Base-by-base conservation (phyloP, 2,797 vertebrate species). In the Phylloscopus collybita region DNA sequence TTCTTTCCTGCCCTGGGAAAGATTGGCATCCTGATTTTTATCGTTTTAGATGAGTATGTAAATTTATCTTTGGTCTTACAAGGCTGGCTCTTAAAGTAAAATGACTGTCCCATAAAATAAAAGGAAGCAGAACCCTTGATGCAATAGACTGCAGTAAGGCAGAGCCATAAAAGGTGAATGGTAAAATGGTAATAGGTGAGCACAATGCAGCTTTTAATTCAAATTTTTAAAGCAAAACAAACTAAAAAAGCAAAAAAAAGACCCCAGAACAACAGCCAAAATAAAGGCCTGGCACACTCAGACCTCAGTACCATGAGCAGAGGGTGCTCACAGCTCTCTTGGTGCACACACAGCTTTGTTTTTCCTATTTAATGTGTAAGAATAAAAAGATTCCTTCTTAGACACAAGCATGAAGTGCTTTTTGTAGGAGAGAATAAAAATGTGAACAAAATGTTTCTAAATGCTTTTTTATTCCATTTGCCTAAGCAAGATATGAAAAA, bases 311-410 rank as follows among this genome's bases (percentile, higher is more conserved):
- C 25, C 26, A 11, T 0, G 1, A 57, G 34, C 38, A 17, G 16
- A 32, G 7, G 17, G 7, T 38, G 27, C 62, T 85, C 32, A 6
- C 11, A 12, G 59, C 27, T 72, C 47, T 70, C 5, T 26, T 66
- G 30, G 54, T 73, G 26, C n/a, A 7, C 16, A 1, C 16, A 7
- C 5, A 32, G 13, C n/a, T 73, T 70, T 9, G 10, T 51, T 86
- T 47, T 83, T 27, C 11, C 30, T 40, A 0, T 29, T 61, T 6
- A 8, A 4, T 25, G 4, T 13, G 0, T 18, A 17, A 62, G 22
- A 32, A 42, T 70, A 64, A 13, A 65, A 67, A 61, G 9, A 11
- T 59, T 13, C 22, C 27, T 51, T 83, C 36, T 42, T 54, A n/a
- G 47, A 13, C 36, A 1, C 20, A 36, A n/a, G 23, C 8, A 1